Evolutionary conservation across 2,113 vertebrate genomes (phyloP), one percentile per base, ranked within the genome.

Genomic region (Heloderma charlesbogerti): DNA sequence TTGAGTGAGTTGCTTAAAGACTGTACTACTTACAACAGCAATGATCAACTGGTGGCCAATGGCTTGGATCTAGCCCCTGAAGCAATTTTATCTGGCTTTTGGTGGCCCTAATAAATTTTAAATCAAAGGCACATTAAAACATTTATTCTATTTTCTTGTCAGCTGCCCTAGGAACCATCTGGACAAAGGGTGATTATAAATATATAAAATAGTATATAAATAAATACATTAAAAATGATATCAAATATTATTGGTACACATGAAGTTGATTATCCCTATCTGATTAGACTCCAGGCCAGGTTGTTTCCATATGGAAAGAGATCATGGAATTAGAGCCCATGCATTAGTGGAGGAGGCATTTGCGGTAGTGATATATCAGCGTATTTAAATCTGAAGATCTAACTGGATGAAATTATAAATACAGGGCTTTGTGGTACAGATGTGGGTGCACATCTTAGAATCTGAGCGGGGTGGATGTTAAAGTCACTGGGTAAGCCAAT

Each of bases 331-430:
- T 57, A 86, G 48, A 86, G 34, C 22, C 48, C 31, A 10, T 9
- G 45, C 34, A 54, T 72, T n/a, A n/a, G n/a, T n/a, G n/a, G n/a
- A n/a, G n/a, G n/a, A n/a, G n/a, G n/a, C n/a, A n/a, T n/a, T n/a
- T n/a, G n/a, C n/a, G 40, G 31, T 71, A 27, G 66, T 71, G 43
- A 48, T 71, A 51, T 45, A 86, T 85, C 27, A 18, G 40, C 51
- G 20, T 63, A 54, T 27, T 83, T 83, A 83, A 63, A 40, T 63
- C 57, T 84, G 84, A 54, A 72, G 45, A 54, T 72, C 67, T 71
- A 18, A 37, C 45, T 85, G 63, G 67, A 86, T 71, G 31, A 51
- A 72, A 86, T 72, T 72, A 72, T 86, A 86, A 86, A 86, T 69
- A 71, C 48, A 48, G 69, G 69, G 67, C 66, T 71, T 51, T 86